Evolutionary conservation across 2,113 vertebrate species (phyloP), one percentile per base, ranked within the genome.

Genomic region (Paracanthobrama guichenoti): DNA sequence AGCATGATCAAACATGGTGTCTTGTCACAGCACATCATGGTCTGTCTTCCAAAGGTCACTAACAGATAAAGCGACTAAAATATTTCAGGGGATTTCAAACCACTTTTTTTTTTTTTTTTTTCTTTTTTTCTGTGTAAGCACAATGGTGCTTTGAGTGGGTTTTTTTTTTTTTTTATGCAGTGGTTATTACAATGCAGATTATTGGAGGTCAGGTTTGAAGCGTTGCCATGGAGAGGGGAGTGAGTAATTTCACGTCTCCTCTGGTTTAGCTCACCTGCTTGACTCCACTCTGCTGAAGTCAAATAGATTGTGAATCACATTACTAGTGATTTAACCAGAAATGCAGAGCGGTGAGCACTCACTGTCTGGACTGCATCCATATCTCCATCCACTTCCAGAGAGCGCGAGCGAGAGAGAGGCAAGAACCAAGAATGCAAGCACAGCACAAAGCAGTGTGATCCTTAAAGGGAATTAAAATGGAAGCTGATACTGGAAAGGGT

Each of bases 221-320:
- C 59, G 83, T 87, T 87, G 86, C 79, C 86, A 87, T 87, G 73
- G 79, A 82, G 86, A 87, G 79, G 28, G 44, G 57, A 72, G 44
- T 71, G 79, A 81, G 39, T 84, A 53, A 66, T 81, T 74, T 79
- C 50, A 39, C 48, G 35, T 78, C 72, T 57, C 53, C 60, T 86
- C 62, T 78, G 66, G 64, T 78, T 76, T 66, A 57, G 48, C 66
- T 78, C 76, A 67, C 62, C 76, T 84, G 60, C 44, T 77, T 69
- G 71, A 50, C 85, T 86, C 72, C 9, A 60, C 79, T 67, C 53
- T 44, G 69, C 31, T 53, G 84, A 81, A 76, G 31, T 79, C 71
- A 82, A 82, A 76, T 86, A 69, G 35, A 75, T 81, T 74, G 79
- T 66, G 79, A 75, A 81, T 82, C 64, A 59, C 83, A 79, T 85